Percentiles rank a stretch among this genome's conserved stretches.
These are phyloP conservation scores for Hydrophis major DNA, from an alignment of 2,797 vertebrate species.

Conservation along the genomic window DNA sequence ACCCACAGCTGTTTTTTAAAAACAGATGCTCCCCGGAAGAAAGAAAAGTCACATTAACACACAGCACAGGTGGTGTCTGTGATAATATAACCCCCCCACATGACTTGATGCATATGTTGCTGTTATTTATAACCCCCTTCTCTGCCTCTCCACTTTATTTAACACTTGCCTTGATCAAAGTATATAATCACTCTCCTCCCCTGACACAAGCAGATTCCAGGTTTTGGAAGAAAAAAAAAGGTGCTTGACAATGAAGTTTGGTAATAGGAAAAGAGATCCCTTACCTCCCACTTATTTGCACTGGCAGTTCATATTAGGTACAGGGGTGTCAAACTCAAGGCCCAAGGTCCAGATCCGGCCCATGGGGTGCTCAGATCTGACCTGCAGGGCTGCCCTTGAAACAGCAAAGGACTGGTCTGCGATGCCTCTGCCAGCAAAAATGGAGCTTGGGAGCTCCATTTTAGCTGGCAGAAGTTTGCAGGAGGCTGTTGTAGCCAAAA, in stretches of 20 bases:
- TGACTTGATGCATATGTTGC: background rate
- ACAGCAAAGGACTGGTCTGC: no score
- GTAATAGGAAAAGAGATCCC: background rate
- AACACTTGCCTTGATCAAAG: background rate
- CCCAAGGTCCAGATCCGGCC: no score
- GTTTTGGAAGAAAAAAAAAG: background rate
- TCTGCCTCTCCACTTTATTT: slow-evolving; percentile 23
- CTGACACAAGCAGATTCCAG: background rate
- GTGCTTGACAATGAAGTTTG: background rate
- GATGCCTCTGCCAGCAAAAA: no score
- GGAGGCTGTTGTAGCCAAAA: no score
- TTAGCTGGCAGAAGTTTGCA: no score
- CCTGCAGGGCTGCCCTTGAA: no score
- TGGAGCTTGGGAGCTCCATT: no score
- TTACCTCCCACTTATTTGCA: slow-evolving; percentile 31
- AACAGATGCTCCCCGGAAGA: background rate
- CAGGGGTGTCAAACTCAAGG: no score
- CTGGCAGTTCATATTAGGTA: background rate
- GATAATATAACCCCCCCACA: background rate
- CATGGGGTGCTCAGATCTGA: no score
- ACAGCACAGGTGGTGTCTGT: background rate
- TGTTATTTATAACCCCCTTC: background rate
- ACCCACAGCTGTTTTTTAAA: background rate
- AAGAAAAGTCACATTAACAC: background rate
- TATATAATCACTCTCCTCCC: slow-evolving; percentile 34